These are phyloP conservation scores for Eulithis testata DNA, from an alignment of 2,888 invertebrate genomes.

Conservation along the genomic window DNA sequence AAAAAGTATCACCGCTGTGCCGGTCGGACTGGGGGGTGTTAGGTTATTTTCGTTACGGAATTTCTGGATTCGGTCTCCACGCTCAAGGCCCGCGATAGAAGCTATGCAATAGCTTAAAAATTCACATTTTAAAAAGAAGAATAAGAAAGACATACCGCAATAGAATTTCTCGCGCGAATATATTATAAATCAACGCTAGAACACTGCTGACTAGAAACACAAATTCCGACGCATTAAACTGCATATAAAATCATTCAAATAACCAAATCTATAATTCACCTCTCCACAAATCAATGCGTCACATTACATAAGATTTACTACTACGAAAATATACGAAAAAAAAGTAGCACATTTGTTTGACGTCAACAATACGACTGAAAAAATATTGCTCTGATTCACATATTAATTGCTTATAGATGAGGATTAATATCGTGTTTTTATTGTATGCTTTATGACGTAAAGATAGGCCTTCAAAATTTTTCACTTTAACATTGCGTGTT, in stretches of 20 bases:
- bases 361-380: conserved; percentile 65
- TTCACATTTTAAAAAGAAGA: too few relatives aligned
- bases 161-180: neutral
- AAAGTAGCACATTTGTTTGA: conserved; percentile 56
- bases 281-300: conserved; percentile 46
- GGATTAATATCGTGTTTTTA: conserved; percentile 65
- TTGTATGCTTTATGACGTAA: conserved; percentile 4
- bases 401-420: conserved; percentile 67
- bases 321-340: conserved; percentile 36
- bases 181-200: conserved; percentile 12
- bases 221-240: conserved; percentile 28
- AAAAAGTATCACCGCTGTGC: too few relatives aligned
- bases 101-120: too few relatives aligned
- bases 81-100: too few relatives aligned
- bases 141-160: too few relatives aligned
- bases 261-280: conserved; percentile 41
- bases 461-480: neutral
- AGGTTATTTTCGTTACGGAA: too few relatives aligned
- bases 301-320: conserved; percentile 45
- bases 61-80: too few relatives aligned
- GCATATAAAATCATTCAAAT: conserved; percentile 41
- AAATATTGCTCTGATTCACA: conserved; percentile 59
- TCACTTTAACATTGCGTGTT: neutral
- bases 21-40: too few relatives aligned
- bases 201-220: conserved; percentile 10